These are phyloP conservation scores for Epizoanthus stellaris DNA, from an alignment of 92 coral and sea anemone species.

Conservation along the genomic window DNA sequence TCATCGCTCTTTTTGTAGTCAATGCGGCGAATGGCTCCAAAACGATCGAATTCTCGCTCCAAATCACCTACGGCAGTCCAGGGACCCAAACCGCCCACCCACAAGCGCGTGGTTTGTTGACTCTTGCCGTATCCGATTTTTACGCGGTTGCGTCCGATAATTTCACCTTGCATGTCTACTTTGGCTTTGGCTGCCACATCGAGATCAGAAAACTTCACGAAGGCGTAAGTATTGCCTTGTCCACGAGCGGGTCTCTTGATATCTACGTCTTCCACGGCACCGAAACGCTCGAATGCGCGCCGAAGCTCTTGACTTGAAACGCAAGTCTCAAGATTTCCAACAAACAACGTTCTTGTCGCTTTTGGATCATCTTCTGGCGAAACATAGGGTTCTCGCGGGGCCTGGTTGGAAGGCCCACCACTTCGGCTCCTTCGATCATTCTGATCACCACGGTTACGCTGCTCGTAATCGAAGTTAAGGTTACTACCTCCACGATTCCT, in stretches of 20 bases:
- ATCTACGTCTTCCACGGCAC: conserved; percentile 96
- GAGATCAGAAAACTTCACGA: conserved; percentile 99
- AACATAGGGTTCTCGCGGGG: conserved; percentile 67
- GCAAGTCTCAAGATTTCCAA: conserved; percentile 97
- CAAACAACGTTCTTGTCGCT: conserved; percentile 97
- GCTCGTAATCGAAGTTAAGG: conserved; percentile 74
- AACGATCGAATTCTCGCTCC: conserved; percentile 98
- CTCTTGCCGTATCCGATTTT: conserved; percentile 99
- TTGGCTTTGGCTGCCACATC: conserved; percentile 98
- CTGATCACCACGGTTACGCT: conserved; percentile 80
- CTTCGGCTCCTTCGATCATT: conserved; percentile 71
- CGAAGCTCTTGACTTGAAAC: conserved; percentile 95
- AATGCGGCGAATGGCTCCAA: conserved; percentile 97
- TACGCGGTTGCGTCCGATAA: conserved; percentile 95
- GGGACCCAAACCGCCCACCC: conserved; percentile 99
- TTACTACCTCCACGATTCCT: conserved; percentile 77
- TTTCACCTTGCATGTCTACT: conserved; percentile 94
- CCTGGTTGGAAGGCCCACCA: conserved; percentile 64
- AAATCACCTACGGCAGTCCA: conserved; percentile 96
- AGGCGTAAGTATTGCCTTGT: conserved; percentile 99
- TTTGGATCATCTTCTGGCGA: conserved; percentile 98
- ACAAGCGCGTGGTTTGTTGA: conserved; percentile 98
- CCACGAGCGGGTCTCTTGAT: conserved; percentile 99
- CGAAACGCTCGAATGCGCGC: conserved; percentile 97
- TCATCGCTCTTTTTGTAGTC: conserved; percentile 97